A percentile compares a stretch with the other conserved stretches of the same genome.
phyloP scores from a whole-genome alignment of 1,140 invertebrate species.

The Halesus radiatus region DNA sequence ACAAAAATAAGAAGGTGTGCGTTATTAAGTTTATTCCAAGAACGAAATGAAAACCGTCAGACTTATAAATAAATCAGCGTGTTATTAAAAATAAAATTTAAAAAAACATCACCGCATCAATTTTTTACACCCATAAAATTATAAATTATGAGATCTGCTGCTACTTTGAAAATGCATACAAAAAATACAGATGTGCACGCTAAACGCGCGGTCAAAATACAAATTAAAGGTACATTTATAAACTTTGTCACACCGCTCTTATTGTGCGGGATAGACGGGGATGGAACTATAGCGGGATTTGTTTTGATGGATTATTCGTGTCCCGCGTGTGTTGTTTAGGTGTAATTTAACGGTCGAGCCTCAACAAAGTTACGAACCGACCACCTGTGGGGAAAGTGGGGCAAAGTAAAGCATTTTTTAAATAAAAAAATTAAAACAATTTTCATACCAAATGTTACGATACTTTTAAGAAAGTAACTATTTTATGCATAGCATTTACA shows the following conservation, averaged over 20 bases:
- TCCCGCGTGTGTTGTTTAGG: conserved; percentile 15
- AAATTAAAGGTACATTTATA: background rate
- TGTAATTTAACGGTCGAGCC: conserved; percentile 19
- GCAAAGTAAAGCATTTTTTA: background rate
- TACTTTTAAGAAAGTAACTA: too few relatives aligned
- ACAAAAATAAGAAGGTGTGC: background rate
- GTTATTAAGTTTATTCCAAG: background rate
- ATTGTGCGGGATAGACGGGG: background rate
- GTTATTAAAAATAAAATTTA: conserved; percentile 10
- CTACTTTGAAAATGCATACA: conserved; percentile 28
- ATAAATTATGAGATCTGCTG: conserved; percentile 33
- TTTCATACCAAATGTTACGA: background rate
- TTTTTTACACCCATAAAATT: conserved; percentile 31
- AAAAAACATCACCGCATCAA: background rate
- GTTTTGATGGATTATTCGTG: conserved; percentile 29
- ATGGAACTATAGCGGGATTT: conserved; percentile 7
- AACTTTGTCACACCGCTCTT: background rate
- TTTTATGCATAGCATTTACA: too few relatives aligned
- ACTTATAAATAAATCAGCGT: conserved; percentile 5
- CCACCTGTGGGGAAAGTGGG: conserved; percentile 12
- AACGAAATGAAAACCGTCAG: conserved; percentile 5
- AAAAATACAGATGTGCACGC: background rate
- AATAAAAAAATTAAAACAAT: background rate
- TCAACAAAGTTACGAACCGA: conserved; percentile 13
- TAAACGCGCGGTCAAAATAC: background rate